Evolutionary conservation across 1,140 invertebrate genomes (phyloP).

Genomic region (Drosophila melanica): DNA sequence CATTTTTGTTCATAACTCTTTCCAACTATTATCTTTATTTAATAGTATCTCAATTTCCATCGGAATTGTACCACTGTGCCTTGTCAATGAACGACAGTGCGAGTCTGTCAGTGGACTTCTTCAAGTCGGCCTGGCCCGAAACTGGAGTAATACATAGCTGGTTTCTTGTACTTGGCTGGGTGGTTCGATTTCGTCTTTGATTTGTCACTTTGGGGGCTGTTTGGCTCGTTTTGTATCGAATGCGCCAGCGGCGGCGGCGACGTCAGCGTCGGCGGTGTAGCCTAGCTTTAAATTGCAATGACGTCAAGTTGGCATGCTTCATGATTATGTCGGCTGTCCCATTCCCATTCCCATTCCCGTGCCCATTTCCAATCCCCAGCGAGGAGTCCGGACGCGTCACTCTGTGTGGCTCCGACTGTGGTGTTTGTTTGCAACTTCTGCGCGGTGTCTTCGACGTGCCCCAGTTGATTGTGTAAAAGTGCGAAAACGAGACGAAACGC

Average conservation of each 20-base stretch:
- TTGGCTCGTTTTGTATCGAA: slow-evolving; percentile 50
- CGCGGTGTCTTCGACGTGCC: slow-evolving; percentile 47
- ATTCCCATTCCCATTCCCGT: slow-evolving; percentile 5
- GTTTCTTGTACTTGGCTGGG: slow-evolving; percentile 23
- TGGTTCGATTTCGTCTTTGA: slow-evolving; percentile 60
- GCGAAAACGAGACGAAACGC: slow-evolving; percentile 78
- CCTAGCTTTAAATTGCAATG: slow-evolving; percentile 75
- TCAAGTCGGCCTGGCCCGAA: slow-evolving; percentile 27
- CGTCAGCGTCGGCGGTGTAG: not conserved
- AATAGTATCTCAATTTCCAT: not conserved
- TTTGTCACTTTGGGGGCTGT: slow-evolving; percentile 61
- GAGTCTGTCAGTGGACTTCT: slow-evolving; percentile 67
- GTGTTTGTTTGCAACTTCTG: slow-evolving; percentile 29
- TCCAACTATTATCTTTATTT: too few species aligned
- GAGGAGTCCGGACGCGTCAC: slow-evolving; percentile 17
- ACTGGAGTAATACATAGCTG: slow-evolving; percentile 6
- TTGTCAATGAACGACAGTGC: slow-evolving; percentile 38
- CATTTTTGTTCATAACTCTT: too few species aligned
- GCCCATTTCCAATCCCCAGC: slow-evolving; percentile 22
- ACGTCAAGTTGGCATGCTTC: slow-evolving; percentile 75
- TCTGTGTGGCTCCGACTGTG: slow-evolving; percentile 22
- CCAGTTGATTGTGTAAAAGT: slow-evolving; percentile 73
- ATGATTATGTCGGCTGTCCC: slow-evolving; percentile 66
- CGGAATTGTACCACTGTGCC: slow-evolving; percentile 37
- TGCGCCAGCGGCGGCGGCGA: not conserved